Conservation (phyloP, 1,140 invertebrate genomes). For the Euglossa dilemma region DNA sequence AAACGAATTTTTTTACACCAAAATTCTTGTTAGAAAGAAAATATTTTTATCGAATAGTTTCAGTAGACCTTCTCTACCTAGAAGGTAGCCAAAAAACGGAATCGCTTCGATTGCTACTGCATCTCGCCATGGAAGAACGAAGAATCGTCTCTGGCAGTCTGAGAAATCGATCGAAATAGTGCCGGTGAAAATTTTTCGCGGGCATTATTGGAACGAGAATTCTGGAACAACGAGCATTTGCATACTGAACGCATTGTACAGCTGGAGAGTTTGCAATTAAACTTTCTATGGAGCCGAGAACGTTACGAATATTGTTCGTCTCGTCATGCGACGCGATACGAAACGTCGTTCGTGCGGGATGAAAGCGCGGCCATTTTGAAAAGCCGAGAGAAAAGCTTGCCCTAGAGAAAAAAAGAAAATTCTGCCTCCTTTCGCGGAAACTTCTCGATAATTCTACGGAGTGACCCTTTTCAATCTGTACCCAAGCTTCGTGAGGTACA, state of each 20-base stretch:
- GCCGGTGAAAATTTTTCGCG: slow-evolving; percentile 24
- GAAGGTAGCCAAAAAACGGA: background rate
- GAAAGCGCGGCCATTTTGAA: background rate
- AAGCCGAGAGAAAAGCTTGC: background rate
- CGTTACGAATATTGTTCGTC: slow-evolving; percentile 17
- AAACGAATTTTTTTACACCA: no score
- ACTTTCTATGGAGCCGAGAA: background rate
- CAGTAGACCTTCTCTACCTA: no score
- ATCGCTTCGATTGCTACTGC: background rate
- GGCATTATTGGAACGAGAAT: slow-evolving; percentile 32
- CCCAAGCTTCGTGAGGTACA: background rate
- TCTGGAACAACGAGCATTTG: slow-evolving; percentile 22
- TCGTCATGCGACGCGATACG: background rate
- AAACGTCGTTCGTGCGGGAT: background rate
- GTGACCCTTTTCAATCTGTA: background rate
- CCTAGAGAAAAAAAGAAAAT: background rate
- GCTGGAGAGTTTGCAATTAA: slow-evolving; percentile 8
- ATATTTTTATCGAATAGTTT: no score
- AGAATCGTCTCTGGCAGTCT: background rate
- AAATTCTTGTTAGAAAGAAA: no score
- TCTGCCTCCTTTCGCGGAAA: background rate
- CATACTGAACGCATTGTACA: slow-evolving; percentile 11
- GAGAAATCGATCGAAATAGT: slow-evolving; percentile 21
- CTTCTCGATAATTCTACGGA: slow-evolving; percentile 1
- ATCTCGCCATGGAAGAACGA: background rate